Evolutionary conservation across 1,140 invertebrate genomes (phyloP), one percentile per base, ranked within the genome.

Genomic region (Brachionus angularis): DNA sequence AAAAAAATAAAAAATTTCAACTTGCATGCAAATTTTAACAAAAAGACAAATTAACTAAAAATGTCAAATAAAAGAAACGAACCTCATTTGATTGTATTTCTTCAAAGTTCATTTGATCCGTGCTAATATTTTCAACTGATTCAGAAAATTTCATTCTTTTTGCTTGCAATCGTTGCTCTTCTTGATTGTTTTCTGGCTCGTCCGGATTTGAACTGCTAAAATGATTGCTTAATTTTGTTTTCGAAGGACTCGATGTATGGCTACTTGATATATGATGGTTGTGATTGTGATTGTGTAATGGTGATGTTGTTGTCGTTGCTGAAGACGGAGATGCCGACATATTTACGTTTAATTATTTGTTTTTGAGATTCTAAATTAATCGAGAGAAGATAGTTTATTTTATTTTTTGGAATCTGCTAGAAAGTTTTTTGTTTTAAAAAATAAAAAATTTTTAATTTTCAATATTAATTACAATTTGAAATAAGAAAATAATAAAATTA

Each of bases 111-210:
- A n/a, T n/a, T n/a, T n/a, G n/a, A n/a, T 58, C 53, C 10, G 21
- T 33, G 33, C n/a, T 58, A 8, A 58, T 23, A 23, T 58, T 58
- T 58, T 58, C 53, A 58, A 12, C 39, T 39, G 53, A 58, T 18
- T 58, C 53, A 16, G 53, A 58, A 5, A 42, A 58, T 58, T 39
- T 58, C 53, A 58, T 58, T 33, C 53, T 31, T 36, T 58, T 58
- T 39, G 53, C 18, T 5, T 58, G 21, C 12, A 36, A 18, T 21
- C 53, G 34, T 39, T n/a, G n/a, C n/a, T 58, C 53, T 8, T 58
- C 53, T 58, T 58, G 53, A 36, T 36, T 36, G 10, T 58, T 58
- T 25, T 55, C 27, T 18, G 27, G 33, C 3, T 58, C 53, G 8
- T 39, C 33, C 12, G 18, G n/a, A 58, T 58, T 58, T 4, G 39